Base-by-base conservation (phyloP, 2,797 vertebrate species). In the Mus spretus region DNA sequence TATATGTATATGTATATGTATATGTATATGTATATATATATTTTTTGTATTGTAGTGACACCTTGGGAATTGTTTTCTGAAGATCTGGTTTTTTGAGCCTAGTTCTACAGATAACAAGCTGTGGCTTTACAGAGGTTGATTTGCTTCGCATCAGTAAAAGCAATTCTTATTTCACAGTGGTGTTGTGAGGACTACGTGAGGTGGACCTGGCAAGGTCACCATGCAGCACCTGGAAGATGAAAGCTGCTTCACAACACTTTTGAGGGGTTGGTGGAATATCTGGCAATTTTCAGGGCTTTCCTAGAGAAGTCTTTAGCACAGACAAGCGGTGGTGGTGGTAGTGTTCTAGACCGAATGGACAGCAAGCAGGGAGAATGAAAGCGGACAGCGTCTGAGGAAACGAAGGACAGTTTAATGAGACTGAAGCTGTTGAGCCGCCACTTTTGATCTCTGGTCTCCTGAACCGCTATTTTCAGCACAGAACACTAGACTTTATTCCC, bases 401-500 rank as follows among this genome's bases (percentile, higher is more conserved):
- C 75, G 15, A 89, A 97, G 89, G 91, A 50, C 53, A 87, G 72
- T 93, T 96, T 96, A 94, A 97, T 95, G 83, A 87, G 90, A 92
- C 89, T 92, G 93, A 97, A 95, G 77, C 53, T 95, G 72, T 89
- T 95, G 80, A 75, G 50, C 31, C 78, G 53, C 24, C 24, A 40
- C 65, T 78, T 94, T 95, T 96, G 92, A 95, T 94, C 92, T 34
- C 89, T 91, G 47, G 59, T 40, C 65, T 91, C 88, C 53, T 1
- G 67, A 34, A 37, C 90, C 44, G 61, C 93, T 96, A 81, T 97
- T 96, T 96, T 96, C 95, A 94, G 92, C 75, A 93, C 79, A 92
- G 95, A 96, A 72, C n/a, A 89, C 90, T 31, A 88, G 90, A 88
- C 80, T 97, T 93, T 93, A 96, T 96, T 96, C 89, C 74, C 91